Conservation (phyloP, 2,888 invertebrate species). For the Thyatira batis region DNA sequence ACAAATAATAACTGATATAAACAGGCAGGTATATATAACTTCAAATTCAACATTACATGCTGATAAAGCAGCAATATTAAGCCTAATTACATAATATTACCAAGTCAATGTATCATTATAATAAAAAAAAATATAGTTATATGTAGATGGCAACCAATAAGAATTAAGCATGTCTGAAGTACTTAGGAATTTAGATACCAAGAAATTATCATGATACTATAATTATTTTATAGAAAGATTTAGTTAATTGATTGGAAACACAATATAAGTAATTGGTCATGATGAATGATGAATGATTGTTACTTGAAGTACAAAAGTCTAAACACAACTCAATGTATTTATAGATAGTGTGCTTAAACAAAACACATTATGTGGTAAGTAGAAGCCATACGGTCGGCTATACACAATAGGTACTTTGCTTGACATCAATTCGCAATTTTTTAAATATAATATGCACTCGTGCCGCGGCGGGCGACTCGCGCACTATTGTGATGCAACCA, state of each 20-base stretch:
- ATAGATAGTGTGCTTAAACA: constrained; percentile 18
- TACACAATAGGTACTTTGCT: constrained; percentile 56
- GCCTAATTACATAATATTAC: too few species aligned
- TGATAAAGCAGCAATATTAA: too few species aligned
- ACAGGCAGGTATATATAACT: too few species aligned
- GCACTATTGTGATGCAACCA: constrained; percentile 74
- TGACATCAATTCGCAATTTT: constrained; percentile 69
- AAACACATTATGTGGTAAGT: constrained; percentile 48
- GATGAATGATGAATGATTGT: neutral
- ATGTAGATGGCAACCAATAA: too few species aligned
- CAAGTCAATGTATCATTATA: too few species aligned
- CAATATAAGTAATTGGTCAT: neutral
- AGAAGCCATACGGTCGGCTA: constrained; percentile 47
- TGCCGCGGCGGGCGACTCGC: constrained; percentile 54
- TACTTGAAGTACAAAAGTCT: constrained; percentile 1
- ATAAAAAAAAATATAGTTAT: too few species aligned
- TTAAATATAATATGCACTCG: constrained; percentile 58
- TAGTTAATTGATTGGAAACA: neutral
- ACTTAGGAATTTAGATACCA: too few species aligned
- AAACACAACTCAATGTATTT: neutral
- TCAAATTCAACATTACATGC: too few species aligned
- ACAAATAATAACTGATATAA: constrained; percentile 13
- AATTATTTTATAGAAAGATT: too few species aligned
- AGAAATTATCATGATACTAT: too few species aligned
- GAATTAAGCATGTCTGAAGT: too few species aligned